A percentile compares a stretch with the other conserved stretches of the same genome.
phyloP scores from a whole-genome alignment of 2,888 invertebrate species.

The Eupithecia insigniata region DNA sequence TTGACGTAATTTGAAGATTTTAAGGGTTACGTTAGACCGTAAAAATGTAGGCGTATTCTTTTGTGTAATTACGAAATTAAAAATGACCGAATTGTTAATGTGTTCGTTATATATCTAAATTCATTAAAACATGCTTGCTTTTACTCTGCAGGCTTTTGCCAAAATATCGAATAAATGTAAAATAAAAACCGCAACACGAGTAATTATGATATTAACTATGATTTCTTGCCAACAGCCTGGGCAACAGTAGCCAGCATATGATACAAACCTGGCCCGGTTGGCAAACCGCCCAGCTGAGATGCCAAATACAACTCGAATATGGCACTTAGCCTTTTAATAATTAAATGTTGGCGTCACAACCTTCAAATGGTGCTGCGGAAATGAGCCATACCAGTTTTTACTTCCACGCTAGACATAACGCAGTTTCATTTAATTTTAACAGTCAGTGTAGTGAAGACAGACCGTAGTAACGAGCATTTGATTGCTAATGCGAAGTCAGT shows the following conservation, averaged over 20 bases:
- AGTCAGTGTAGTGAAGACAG: not conserved
- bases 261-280: slow-evolving; percentile 45
- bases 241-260: slow-evolving; percentile 3
- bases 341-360: slow-evolving; percentile 25
- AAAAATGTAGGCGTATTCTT: not conserved
- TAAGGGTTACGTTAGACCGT: not conserved
- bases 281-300: slow-evolving; percentile 46
- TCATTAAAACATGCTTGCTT: not conserved
- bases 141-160: not conserved
- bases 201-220: slow-evolving; percentile 6
- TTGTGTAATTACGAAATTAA: not conserved
- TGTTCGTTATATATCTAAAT: not conserved
- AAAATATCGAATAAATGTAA: not conserved
- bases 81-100: not conserved
- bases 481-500: too few relatives aligned
- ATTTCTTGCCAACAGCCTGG: not conserved
- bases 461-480: too few relatives aligned
- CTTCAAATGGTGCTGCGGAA: not conserved
- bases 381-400: not conserved
- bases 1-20: not conserved
- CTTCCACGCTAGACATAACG: not conserved
- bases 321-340: slow-evolving; percentile 29
- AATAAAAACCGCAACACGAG: slow-evolving; percentile 10
- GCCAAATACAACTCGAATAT: slow-evolving; percentile 48
- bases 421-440: not conserved